Evolutionary conservation across 2,888 invertebrate species (phyloP).

Genomic region (Trissoscelio sp.): DNA sequence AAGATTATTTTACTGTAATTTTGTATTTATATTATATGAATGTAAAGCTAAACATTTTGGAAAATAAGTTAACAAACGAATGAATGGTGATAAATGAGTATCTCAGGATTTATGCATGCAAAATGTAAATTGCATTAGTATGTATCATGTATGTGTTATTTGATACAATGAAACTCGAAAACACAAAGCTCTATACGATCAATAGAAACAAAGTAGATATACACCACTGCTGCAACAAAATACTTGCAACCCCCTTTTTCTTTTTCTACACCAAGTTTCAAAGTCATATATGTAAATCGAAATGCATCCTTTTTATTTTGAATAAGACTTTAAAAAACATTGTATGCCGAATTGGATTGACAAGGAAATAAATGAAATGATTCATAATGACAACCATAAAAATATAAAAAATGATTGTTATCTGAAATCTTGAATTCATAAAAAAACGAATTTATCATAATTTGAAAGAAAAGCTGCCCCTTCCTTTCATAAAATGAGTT

Average conservation of each 20-base stretch:
- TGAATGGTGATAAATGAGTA: not conserved
- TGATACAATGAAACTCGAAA: slow-evolving; percentile 24
- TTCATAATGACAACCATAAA: no score
- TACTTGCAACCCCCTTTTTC: slow-evolving; percentile 10
- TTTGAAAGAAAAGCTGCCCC: not conserved
- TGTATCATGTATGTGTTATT: slow-evolving; percentile 3
- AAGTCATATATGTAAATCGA: not conserved
- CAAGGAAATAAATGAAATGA: no score
- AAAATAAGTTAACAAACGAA: not conserved
- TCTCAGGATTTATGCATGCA: slow-evolving; percentile 23
- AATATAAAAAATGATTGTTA: no score
- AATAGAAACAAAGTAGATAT: slow-evolving; percentile 37
- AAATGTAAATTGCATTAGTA: slow-evolving; percentile 22
- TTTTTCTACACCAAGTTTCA: not conserved
- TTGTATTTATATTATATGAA: no score
- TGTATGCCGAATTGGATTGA: no score
- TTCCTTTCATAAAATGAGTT: not conserved
- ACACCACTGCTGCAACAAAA: slow-evolving; percentile 40
- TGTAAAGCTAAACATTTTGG: not conserved
- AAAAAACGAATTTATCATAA: slow-evolving; percentile 2
- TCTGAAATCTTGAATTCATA: not conserved
- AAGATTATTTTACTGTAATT: no score
- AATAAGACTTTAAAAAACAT: no score
- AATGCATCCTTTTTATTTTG: no score
- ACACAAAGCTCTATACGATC: slow-evolving; percentile 29